A percentile compares a stretch with the other conserved stretches of the same genome.
phyloP scores from a whole-genome alignment of 2,888 invertebrate genomes.

The Cacoxenus indagator region DNA sequence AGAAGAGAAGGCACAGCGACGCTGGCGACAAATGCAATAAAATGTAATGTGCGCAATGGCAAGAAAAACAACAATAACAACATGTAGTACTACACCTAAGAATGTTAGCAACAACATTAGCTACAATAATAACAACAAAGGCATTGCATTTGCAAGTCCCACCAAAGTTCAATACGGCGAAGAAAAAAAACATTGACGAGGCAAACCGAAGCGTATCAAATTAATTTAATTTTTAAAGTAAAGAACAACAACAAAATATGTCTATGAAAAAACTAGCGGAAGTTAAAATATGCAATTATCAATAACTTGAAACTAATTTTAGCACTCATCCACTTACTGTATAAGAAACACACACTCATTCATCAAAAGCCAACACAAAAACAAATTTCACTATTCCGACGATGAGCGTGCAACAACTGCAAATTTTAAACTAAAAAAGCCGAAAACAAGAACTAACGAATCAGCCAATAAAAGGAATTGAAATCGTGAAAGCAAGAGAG shows the following conservation, averaged over 20 bases:
- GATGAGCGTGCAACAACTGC: conserved; percentile 9
- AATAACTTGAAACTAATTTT: not conserved
- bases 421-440: not conserved
- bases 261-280: not conserved
- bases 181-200: no score
- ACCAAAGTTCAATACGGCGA: no score
- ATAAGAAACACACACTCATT: not conserved
- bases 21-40: no score
- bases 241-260: no score
- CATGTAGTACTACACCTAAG: not conserved
- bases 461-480: not conserved
- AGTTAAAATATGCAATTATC: not conserved
- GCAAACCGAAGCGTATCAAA: no score
- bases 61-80: not conserved
- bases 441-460: no score
- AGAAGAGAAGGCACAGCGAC: not conserved
- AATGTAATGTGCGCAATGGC: not conserved
- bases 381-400: not conserved
- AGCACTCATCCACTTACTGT: not conserved
- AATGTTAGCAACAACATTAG: no score
- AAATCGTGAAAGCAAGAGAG: not conserved
- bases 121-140: not conserved
- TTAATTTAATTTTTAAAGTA: no score
- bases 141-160: no score
- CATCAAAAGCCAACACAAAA: not conserved